phyloP scores from a whole-genome alignment of 2,113 vertebrate genomes.

The Perccottus glenii region DNA sequence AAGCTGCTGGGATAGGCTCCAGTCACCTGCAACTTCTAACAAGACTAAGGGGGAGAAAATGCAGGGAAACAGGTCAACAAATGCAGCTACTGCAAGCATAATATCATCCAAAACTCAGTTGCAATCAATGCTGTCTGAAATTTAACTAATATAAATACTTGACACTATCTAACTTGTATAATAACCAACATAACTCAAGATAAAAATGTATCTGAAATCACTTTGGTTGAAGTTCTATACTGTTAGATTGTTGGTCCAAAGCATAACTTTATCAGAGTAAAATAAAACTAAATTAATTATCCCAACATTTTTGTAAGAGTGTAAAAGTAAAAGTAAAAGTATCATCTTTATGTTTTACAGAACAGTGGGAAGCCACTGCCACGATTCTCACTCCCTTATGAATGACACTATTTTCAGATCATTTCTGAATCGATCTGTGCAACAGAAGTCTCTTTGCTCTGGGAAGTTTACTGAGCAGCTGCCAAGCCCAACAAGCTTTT shows the following conservation, averaged over 20 bases:
- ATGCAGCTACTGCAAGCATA: background rate
- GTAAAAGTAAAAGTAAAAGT: conserved; percentile 5
- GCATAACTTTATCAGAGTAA: too few species aligned
- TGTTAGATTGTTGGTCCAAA: too few species aligned
- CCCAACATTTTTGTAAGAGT: background rate
- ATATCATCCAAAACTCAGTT: background rate
- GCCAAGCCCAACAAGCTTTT: background rate
- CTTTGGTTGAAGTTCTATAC: too few species aligned
- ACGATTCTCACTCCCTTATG: background rate
- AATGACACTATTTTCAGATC: conserved; percentile 9
- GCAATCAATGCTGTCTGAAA: background rate
- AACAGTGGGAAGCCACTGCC: background rate
- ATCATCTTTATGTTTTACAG: background rate
- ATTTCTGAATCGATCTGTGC: conserved; percentile 8
- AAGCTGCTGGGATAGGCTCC: too few species aligned
- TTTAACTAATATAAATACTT: too few species aligned
- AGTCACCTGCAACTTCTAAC: background rate
- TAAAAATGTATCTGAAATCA: too few species aligned
- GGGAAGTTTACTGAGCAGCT: background rate
- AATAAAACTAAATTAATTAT: too few species aligned
- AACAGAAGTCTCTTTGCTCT: background rate
- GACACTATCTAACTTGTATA: too few species aligned
- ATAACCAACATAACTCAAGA: too few species aligned
- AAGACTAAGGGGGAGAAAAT: too few species aligned
- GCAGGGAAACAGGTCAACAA: background rate